Evolutionary conservation across 2,888 invertebrate species (phyloP).

Genomic region (Orgyia antiqua): DNA sequence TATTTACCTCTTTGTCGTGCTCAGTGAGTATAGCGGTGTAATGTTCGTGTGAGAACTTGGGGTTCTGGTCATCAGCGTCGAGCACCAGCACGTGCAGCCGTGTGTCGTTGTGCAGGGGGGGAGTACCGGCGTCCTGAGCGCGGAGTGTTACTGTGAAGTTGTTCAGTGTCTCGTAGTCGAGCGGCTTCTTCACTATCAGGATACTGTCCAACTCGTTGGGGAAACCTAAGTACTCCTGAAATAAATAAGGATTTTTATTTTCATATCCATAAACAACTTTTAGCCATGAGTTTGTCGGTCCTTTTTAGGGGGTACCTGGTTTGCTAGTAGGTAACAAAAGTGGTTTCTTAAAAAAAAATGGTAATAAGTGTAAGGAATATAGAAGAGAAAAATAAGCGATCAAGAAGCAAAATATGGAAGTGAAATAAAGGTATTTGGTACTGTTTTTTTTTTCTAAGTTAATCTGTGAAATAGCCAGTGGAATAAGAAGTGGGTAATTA

Average conservation of each 20-base stretch:
- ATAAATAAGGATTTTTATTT: constrained; percentile 5
- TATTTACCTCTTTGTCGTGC: constrained; percentile 74
- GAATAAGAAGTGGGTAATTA: too few relatives aligned
- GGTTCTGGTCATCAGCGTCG: constrained; percentile 96
- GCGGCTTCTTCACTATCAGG: constrained; percentile 85
- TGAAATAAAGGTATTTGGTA: too few relatives aligned
- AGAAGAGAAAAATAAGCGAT: too few relatives aligned
- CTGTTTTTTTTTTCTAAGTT: too few relatives aligned
- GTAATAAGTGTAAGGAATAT: too few relatives aligned
- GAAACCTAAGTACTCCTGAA: constrained; percentile 88
- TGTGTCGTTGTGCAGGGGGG: constrained; percentile 87
- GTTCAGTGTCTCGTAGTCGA: constrained; percentile 89
- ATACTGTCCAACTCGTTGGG: constrained; percentile 91
- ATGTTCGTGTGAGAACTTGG: constrained; percentile 86
- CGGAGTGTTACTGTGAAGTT: constrained; percentile 87
- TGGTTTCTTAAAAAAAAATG: too few relatives aligned
- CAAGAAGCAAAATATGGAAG: too few relatives aligned
- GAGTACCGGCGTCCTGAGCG: constrained; percentile 89
- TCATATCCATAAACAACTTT: too few relatives aligned
- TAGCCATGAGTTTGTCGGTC: too few relatives aligned
- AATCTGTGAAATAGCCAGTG: too few relatives aligned
- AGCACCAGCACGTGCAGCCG: constrained; percentile 85
- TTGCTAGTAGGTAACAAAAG: too few relatives aligned
- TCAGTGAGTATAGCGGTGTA: constrained; percentile 84
- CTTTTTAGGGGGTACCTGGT: too few relatives aligned